Percentiles rank a stretch among this genome's conserved stretches.
phyloP scores from a whole-genome alignment of 2,888 invertebrate genomes.

The Diaperis boleti region DNA sequence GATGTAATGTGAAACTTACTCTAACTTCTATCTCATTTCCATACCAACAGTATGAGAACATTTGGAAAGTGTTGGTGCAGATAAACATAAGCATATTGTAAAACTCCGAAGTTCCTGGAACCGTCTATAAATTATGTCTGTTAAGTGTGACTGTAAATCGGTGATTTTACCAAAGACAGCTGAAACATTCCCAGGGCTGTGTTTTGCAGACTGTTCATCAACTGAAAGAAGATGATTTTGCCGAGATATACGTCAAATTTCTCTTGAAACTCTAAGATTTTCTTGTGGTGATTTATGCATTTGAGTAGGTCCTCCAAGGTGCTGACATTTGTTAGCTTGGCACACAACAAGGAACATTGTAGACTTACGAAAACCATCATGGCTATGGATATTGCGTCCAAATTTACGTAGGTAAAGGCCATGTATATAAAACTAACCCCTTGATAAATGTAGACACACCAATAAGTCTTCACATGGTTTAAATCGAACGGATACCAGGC shows the following conservation, averaged over 20 bases:
- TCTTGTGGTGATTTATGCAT: slow-evolving; percentile 1
- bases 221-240: neutral
- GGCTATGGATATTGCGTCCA: neutral
- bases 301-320: neutral
- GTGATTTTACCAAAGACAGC: neutral
- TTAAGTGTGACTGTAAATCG: neutral
- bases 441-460: neutral
- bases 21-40: slow-evolving; percentile 11
- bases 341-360: neutral
- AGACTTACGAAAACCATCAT: neutral
- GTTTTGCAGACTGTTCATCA: neutral
- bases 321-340: neutral
- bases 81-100: neutral
- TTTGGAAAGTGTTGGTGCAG: neutral
- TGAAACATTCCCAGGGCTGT: neutral
- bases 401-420: neutral
- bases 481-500: slow-evolving; percentile 10
- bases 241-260: neutral
- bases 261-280: slow-evolving; percentile 4
- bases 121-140: too few species aligned
- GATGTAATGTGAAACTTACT: neutral
- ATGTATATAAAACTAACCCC: neutral
- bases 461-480: neutral
- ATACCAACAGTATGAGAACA: slow-evolving; percentile 12
- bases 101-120: neutral